A percentile compares a stretch with the other conserved stretches of the same genome.
phyloP scores from a whole-genome alignment of 2,888 invertebrate species.

The Embidobia sp. region DNA sequence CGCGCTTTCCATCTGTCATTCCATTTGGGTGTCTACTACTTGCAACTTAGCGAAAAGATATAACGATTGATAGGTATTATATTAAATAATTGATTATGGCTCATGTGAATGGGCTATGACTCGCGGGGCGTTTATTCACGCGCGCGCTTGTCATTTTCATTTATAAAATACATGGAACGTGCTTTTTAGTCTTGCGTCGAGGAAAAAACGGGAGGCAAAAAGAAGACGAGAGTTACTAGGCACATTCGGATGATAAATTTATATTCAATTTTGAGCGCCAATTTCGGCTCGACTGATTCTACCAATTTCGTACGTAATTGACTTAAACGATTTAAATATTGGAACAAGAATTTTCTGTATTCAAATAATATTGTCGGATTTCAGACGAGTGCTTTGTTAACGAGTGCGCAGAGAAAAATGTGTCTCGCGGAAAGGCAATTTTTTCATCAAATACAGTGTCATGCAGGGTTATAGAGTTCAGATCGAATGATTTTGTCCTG shows the following conservation, averaged over 20 bases:
- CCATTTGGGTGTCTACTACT: slow-evolving; percentile 24
- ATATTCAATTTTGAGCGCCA: slow-evolving; percentile 28
- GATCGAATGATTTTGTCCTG: slow-evolving; percentile 27
- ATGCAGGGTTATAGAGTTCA: slow-evolving; percentile 22
- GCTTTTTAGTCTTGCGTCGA: no score
- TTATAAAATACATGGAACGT: slow-evolving; percentile 14
- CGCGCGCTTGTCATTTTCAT: slow-evolving; percentile 3
- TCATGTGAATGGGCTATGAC: slow-evolving; percentile 5
- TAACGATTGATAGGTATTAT: slow-evolving; percentile 37
- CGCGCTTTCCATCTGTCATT: slow-evolving; percentile 30
- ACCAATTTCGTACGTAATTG: slow-evolving; percentile 45
- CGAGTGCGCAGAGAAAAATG: slow-evolving; percentile 34
- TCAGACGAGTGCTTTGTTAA: slow-evolving; percentile 19
- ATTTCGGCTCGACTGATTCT: slow-evolving; percentile 38
- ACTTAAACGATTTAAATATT: slow-evolving; percentile 57
- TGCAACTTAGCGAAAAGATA: slow-evolving; percentile 20
- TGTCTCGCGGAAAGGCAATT: slow-evolving; percentile 15
- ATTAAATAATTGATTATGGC: slow-evolving; percentile 24
- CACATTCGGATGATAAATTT: slow-evolving; percentile 25
- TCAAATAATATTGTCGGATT: slow-evolving; percentile 52
- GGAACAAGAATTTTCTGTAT: slow-evolving; percentile 37
- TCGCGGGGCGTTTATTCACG: slow-evolving; percentile 6
- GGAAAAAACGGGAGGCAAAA: neutral
- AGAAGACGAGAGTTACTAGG: neutral
- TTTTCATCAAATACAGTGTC: slow-evolving; percentile 23